Conservation (phyloP, 2,113 vertebrate species). For the Eonycteris spelaea region DNA sequence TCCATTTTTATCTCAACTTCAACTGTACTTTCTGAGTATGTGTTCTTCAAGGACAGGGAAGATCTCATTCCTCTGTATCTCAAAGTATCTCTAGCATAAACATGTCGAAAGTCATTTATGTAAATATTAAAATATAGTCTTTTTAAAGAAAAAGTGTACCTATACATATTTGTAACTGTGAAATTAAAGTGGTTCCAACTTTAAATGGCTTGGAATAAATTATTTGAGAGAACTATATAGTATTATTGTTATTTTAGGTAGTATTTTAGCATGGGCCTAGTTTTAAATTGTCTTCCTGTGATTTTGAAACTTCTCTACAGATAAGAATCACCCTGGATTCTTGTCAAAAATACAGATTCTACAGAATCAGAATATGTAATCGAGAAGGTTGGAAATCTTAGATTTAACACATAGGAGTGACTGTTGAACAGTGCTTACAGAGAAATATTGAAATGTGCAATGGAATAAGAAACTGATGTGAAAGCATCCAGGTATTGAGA, state of each 20-base stretch:
- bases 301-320: background rate
- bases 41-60: background rate
- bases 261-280: background rate
- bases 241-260: background rate
- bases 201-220: background rate
- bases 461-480: background rate
- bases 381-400: background rate
- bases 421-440: background rate
- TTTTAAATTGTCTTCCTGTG: background rate
- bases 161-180: background rate
- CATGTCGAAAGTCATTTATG: background rate
- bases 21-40: background rate
- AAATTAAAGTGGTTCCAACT: background rate
- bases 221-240: background rate
- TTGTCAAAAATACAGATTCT: background rate
- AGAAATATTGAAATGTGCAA: background rate
- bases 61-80: background rate
- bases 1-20: background rate
- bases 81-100: background rate
- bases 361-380: background rate
- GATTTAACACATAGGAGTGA: background rate
- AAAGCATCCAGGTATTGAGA: background rate
- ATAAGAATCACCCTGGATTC: background rate
- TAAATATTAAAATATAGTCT: background rate
- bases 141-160: background rate